Conservation (phyloP, 2,113 vertebrate genomes). For the Sigmodon hispidus region DNA sequence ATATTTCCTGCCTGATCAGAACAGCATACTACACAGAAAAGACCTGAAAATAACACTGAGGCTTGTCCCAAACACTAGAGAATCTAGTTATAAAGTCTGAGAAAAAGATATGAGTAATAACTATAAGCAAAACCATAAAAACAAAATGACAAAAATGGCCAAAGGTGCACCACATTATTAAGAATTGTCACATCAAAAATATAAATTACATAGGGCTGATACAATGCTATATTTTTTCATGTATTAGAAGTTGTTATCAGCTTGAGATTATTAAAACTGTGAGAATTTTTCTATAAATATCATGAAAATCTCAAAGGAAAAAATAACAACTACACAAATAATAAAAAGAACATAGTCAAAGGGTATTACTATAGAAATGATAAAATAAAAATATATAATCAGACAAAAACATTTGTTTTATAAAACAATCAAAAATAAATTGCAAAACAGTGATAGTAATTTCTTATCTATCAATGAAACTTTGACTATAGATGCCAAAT, state of each 20-base stretch:
- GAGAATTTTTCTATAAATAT: not conserved
- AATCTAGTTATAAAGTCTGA: not conserved
- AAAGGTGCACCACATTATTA: not conserved
- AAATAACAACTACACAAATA: not conserved
- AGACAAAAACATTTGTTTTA: not conserved
- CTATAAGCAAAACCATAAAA: not conserved
- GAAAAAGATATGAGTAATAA: not conserved
- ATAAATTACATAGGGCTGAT: not conserved
- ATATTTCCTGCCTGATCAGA: conserved; percentile 22
- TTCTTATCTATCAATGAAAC: not conserved
- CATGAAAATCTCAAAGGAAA: not conserved
- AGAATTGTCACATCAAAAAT: not conserved
- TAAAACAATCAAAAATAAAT: not conserved
- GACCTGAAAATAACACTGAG: not conserved
- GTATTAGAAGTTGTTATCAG: not conserved
- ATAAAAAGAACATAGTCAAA: not conserved
- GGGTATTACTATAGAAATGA: not conserved
- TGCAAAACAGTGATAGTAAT: not conserved
- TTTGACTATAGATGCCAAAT: not conserved
- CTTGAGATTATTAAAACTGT: not conserved
- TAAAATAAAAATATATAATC: not conserved
- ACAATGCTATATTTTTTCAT: not conserved
- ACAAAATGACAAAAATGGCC: not conserved
- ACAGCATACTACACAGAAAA: not conserved
- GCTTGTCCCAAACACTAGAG: not conserved